These are phyloP conservation scores for Trichogramma dendrolimi DNA, from an alignment of 2,888 invertebrate genomes.

Conservation along the genomic window DNA sequence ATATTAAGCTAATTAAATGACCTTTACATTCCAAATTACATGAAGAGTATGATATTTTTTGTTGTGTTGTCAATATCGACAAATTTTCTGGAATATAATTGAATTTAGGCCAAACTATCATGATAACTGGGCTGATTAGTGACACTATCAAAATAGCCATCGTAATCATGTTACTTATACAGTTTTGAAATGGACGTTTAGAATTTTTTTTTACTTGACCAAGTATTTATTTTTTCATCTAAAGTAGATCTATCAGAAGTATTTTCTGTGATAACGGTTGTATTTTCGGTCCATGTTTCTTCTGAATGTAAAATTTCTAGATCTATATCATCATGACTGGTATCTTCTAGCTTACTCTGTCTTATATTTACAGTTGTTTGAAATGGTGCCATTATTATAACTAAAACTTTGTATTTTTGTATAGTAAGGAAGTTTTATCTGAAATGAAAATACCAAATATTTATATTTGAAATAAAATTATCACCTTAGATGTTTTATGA, in stretches of 20 bases:
- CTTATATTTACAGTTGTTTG: slow-evolving; percentile 77
- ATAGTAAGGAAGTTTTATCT: no score
- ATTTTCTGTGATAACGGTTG: slow-evolving; percentile 93
- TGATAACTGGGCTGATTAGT: slow-evolving; percentile 87
- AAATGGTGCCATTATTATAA: slow-evolving; percentile 70
- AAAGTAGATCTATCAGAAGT: slow-evolving; percentile 94
- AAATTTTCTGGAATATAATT: slow-evolving; percentile 74
- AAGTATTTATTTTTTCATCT: slow-evolving; percentile 83
- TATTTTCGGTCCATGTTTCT: slow-evolving; percentile 99
- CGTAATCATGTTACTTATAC: slow-evolving; percentile 78
- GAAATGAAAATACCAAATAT: no score
- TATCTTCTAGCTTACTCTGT: slow-evolving; percentile 66
- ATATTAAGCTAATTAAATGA: slow-evolving; percentile 81
- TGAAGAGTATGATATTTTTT: slow-evolving; percentile 68
- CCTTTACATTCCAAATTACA: slow-evolving; percentile 95
- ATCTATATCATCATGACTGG: slow-evolving; percentile 89
- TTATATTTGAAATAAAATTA: no score
- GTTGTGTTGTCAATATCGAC: slow-evolving; percentile 65
- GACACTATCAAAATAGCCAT: slow-evolving; percentile 76
- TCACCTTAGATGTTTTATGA: no score
- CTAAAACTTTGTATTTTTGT: slow-evolving; percentile 3
- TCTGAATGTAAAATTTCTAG: slow-evolving; percentile 94
- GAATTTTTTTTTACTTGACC: slow-evolving; percentile 71
- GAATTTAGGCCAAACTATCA: slow-evolving; percentile 90
- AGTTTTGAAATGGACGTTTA: slow-evolving; percentile 59